A percentile compares a stretch with the other conserved stretches of the same genome.
Conservation (phyloP, 2,888 invertebrate genomes). For the Pollenia amentaria region DNA sequence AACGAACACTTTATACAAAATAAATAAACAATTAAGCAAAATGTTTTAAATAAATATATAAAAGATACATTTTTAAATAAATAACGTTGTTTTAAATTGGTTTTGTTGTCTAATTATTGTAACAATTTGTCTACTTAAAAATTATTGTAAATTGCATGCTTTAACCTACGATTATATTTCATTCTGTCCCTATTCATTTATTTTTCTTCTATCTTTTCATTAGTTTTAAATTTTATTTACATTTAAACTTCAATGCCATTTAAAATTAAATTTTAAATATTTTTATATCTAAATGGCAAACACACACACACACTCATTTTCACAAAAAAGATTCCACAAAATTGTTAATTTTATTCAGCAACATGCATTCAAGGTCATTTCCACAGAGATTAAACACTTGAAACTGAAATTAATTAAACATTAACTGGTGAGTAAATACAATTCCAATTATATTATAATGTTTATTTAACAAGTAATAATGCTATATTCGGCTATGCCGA, state of each 20-base stretch:
- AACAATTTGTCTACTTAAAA: not conserved
- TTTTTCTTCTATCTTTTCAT: not conserved
- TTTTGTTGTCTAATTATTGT: not conserved
- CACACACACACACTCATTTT: not conserved
- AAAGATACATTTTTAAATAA: not conserved
- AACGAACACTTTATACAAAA: not conserved
- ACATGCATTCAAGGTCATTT: conserved; percentile 1
- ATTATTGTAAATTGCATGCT: not conserved
- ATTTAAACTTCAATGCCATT: not conserved
- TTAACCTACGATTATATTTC: not conserved
- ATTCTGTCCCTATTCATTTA: not conserved
- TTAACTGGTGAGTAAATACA: conserved; percentile 28
- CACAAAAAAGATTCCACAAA: conserved; percentile 20
- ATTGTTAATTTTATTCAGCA: conserved; percentile 23
- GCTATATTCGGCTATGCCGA: too few relatives aligned
- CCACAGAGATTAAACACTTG: not conserved
- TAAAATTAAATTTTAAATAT: conserved; percentile 15
- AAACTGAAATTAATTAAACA: conserved; percentile 5
- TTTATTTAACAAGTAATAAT: too few relatives aligned
- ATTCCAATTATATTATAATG: not conserved
- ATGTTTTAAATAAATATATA: not conserved
- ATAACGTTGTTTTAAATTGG: not conserved
- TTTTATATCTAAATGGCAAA: not conserved
- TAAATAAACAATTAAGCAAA: not conserved
- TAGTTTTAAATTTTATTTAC: too few relatives aligned